Evolutionary conservation across 2,113 vertebrate species (phyloP).

Genomic region (Scopus umbretta): DNA sequence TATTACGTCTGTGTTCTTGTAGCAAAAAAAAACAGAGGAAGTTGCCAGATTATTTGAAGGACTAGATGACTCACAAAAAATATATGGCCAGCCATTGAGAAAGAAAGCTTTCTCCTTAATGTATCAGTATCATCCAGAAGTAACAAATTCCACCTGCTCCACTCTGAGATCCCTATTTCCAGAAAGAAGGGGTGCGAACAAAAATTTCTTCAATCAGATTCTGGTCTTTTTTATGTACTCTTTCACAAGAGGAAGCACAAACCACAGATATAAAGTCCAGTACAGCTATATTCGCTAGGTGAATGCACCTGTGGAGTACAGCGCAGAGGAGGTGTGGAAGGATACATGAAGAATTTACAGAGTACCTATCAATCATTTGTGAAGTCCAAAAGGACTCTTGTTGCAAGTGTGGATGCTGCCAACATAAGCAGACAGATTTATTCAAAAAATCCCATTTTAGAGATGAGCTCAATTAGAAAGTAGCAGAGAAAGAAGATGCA

Average conservation of each 20-base stretch:
- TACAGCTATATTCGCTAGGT: background rate
- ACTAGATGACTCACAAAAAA: background rate
- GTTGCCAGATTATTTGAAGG: background rate
- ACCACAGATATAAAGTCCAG: too few relatives aligned
- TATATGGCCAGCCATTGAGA: background rate
- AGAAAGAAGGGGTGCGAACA: background rate
- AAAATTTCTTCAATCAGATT: background rate
- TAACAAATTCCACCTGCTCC: background rate
- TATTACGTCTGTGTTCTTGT: background rate
- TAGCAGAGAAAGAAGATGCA: background rate
- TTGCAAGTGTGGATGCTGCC: background rate
- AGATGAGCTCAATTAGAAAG: background rate
- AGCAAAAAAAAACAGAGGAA: background rate
- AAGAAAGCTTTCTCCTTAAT: background rate
- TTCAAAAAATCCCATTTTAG: background rate
- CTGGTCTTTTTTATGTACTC: background rate
- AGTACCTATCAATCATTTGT: background rate
- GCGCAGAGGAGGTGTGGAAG: background rate
- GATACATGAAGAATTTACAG: background rate
- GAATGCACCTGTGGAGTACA: background rate
- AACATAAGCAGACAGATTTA: background rate
- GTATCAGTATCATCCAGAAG: background rate
- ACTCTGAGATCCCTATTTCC: background rate
- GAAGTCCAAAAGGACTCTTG: background rate
- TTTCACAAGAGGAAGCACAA: background rate